These are phyloP conservation scores for Aplocera efformata DNA, from an alignment of 2,888 invertebrate species.

Conservation along the genomic window DNA sequence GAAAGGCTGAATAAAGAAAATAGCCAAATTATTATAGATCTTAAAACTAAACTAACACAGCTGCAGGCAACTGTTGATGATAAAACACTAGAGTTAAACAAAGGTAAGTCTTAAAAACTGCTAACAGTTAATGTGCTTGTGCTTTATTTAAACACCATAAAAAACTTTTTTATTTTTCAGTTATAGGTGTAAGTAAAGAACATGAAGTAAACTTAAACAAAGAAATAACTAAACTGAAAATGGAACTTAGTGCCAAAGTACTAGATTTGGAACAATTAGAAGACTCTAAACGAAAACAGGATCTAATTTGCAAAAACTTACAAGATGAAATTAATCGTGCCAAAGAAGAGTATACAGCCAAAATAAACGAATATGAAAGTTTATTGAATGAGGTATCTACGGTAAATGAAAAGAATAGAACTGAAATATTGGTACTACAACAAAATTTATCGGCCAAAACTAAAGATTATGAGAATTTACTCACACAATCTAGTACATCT, in stretches of 20 bases:
- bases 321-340: conserved; percentile 61
- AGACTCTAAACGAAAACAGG: conserved; percentile 66
- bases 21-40: conserved; percentile 69
- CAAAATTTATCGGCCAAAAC: conserved; percentile 60
- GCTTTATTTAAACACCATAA: background rate
- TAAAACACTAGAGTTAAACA: conserved; percentile 73
- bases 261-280: conserved; percentile 75
- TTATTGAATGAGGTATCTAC: conserved; percentile 65
- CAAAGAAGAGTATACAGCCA: conserved; percentile 60
- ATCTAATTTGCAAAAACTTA: conserved; percentile 52
- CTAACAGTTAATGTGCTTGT: background rate
- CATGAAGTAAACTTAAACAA: conserved; percentile 73
- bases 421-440: conserved; percentile 63
- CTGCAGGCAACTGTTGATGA: conserved; percentile 74
- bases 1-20: conserved; percentile 72
- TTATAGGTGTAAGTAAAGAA: conserved; percentile 68
- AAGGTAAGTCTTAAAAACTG: conserved; percentile 50
- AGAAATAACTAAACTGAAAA: conserved; percentile 75
- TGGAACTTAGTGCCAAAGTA: conserved; percentile 78
- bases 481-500: conserved; percentile 59
- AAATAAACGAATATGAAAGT: conserved; percentile 72
- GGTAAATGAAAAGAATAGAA: conserved; percentile 64
- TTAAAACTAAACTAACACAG: conserved; percentile 67
- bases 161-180: conserved; percentile 42
- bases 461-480: conserved; percentile 62